phyloP scores from a whole-genome alignment of 2,888 invertebrate genomes.

The Syrphus vitripennis region DNA sequence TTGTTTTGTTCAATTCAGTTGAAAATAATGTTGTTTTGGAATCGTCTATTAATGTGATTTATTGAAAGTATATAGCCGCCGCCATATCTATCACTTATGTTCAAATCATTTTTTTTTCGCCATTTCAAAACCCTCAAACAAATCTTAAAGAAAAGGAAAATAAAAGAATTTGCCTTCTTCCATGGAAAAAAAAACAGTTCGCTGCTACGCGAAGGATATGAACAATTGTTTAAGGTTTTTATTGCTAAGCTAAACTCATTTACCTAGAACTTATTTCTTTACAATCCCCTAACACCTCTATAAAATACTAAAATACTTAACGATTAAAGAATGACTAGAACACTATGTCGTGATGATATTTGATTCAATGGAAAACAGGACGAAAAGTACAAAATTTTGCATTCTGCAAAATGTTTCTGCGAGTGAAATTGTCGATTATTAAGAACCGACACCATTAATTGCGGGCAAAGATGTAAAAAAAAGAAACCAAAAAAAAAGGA shows the following conservation, averaged over 20 bases:
- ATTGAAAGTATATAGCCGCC: constrained; percentile 53
- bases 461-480: background rate
- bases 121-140: background rate
- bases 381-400: constrained; percentile 12
- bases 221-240: constrained; percentile 21
- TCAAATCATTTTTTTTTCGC: constrained; percentile 35
- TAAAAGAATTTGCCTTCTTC: constrained; percentile 24
- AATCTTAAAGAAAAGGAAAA: background rate
- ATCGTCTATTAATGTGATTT: constrained; percentile 51
- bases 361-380: background rate
- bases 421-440: constrained; percentile 56
- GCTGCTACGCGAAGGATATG: constrained; percentile 51
- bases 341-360: constrained; percentile 9
- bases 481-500: background rate
- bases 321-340: constrained; percentile 53
- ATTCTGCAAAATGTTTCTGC: constrained; percentile 22
- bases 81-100: background rate
- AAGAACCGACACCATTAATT: constrained; percentile 60
- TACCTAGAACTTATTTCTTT: constrained; percentile 65
- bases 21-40: constrained; percentile 2
- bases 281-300: constrained; percentile 62
- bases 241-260: constrained; percentile 56
- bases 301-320: constrained; percentile 72
- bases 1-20: background rate
- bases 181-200: constrained; percentile 29